Evolutionary conservation across 2,113 vertebrate genomes (phyloP).

Genomic region (Dunckerocampus dactyliophorus): DNA sequence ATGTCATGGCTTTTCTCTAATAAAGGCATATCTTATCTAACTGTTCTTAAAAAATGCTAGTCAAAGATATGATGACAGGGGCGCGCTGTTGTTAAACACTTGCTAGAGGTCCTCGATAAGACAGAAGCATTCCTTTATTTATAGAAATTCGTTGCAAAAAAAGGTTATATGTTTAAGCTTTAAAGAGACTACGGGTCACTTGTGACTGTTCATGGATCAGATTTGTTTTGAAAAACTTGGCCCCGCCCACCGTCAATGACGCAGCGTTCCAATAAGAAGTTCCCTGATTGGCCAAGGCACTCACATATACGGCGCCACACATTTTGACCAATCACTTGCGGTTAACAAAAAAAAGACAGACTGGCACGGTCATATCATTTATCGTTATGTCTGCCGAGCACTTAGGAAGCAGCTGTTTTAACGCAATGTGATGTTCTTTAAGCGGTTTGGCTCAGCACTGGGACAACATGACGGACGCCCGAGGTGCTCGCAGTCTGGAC

Average conservation of each 20-base stretch:
- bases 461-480: constrained; percentile 65
- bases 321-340: no score
- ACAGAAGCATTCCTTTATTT: no score
- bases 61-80: no score
- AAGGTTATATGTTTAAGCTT: no score
- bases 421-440: constrained; percentile 30
- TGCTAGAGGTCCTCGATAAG: no score
- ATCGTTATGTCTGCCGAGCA: constrained; percentile 35
- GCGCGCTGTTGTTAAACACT: no score
- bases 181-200: no score
- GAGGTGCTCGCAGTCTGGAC: constrained; percentile 52
- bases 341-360: neutral
- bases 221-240: neutral
- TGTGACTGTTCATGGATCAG: no score
- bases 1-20: no score
- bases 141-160: no score
- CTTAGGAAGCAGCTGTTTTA: constrained; percentile 37
- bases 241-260: constrained; percentile 26
- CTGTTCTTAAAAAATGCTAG: no score
- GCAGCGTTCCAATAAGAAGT: constrained; percentile 51
- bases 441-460: constrained; percentile 15
- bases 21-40: no score
- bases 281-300: constrained; percentile 56
- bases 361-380: constrained; percentile 26
- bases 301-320: neutral